Percentiles rank a stretch among this genome's conserved stretches.
Conservation (phyloP, 2,113 vertebrate genomes). For the Peucedramus taeniatus region DNA sequence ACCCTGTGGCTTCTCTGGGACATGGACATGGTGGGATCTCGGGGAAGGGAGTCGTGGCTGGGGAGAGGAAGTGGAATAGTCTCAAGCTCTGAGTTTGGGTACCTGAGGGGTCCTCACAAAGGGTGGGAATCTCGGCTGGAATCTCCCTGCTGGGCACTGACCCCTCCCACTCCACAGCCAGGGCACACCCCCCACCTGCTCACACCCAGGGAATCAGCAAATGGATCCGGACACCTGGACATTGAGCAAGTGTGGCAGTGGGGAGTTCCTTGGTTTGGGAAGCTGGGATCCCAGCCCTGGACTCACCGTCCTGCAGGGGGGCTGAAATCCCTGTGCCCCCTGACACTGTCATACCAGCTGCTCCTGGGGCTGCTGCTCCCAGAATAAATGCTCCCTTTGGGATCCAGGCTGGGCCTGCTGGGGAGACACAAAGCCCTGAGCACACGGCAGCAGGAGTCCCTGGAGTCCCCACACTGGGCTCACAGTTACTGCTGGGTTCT, state of each 20-base stretch:
- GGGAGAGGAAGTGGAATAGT: neutral
- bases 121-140: neutral
- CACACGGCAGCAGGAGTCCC: neutral
- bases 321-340: neutral
- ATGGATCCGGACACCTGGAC: neutral
- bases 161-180: neutral
- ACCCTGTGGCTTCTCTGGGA: constrained; percentile 62
- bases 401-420: neutral
- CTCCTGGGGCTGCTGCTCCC: constrained; percentile 27
- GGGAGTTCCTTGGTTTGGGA: neutral
- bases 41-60: constrained; percentile 26
- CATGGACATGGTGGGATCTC: neutral
- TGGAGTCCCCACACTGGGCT: accelerated
- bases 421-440: neutral
- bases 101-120: neutral
- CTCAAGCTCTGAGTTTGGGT: neutral
- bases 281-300: neutral
- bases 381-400: neutral
- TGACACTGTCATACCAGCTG: neutral
- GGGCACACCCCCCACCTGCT: neutral
- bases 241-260: accelerated
- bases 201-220: neutral
- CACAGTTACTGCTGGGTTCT: accelerated
- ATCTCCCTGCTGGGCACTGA: neutral
- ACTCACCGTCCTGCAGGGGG: neutral